Conservation (phyloP, 2,797 vertebrate species). For the Sarcoramphus papa region DNA sequence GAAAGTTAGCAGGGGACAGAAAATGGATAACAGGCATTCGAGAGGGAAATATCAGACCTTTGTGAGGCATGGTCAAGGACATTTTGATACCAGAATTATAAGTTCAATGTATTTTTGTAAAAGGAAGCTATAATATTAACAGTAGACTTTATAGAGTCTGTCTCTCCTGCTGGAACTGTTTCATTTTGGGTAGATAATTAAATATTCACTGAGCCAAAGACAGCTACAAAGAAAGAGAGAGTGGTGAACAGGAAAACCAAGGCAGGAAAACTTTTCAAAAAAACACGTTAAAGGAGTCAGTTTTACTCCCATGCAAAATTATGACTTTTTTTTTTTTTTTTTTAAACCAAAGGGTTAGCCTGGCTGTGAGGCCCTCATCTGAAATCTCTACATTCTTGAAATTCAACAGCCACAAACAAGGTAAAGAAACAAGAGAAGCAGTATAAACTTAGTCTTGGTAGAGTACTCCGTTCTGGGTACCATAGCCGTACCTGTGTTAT, state of each 20-base stretch:
- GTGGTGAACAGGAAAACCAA: neutral
- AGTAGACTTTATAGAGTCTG: neutral
- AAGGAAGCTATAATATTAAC: neutral
- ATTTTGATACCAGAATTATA: neutral
- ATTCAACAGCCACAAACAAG: neutral
- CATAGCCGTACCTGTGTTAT: neutral
- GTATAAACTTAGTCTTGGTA: neutral
- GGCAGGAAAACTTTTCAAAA: neutral
- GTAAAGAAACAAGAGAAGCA: neutral
- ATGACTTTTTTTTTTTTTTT: neutral
- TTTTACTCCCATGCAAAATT: neutral
- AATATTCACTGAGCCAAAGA: neutral
- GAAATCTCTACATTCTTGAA: neutral
- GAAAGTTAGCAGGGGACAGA: neutral
- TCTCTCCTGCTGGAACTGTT: neutral
- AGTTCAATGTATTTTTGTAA: neutral
- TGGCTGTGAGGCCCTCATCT: neutral
- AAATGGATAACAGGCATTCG: accelerated
- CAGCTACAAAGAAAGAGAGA: neutral
- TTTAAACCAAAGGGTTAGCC: neutral
- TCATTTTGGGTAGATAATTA: neutral
- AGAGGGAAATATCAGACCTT: neutral
- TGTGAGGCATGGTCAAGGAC: neutral
- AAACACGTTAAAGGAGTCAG: neutral
- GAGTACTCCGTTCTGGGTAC: neutral